These are phyloP conservation scores for Sepiola atlantica DNA, from an alignment of 2,888 invertebrate genomes.

Conservation along the genomic window DNA sequence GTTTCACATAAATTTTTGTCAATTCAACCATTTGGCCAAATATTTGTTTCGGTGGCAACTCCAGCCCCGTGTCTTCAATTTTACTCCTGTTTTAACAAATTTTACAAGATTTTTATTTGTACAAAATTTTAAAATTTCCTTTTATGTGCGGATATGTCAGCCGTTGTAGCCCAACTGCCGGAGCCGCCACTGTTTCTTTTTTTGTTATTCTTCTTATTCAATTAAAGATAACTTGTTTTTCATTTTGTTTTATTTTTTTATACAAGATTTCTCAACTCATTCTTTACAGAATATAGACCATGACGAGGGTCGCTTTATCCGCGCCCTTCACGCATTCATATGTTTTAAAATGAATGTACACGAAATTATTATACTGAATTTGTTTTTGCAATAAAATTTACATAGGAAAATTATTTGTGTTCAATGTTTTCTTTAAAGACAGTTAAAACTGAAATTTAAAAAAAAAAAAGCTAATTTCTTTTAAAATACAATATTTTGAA, in stretches of 20 bases:
- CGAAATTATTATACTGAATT: background rate
- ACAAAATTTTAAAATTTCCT: no score
- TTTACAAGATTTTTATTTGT: no score
- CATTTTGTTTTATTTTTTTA: background rate
- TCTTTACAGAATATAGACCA: background rate
- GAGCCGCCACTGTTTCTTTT: background rate
- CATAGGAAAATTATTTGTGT: background rate
- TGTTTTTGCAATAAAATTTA: background rate
- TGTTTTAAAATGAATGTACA: constrained; percentile 32
- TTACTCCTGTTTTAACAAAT: no score
- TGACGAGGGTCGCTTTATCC: background rate
- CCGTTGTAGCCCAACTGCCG: no score
- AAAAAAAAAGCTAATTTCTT: no score
- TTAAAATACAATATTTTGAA: no score
- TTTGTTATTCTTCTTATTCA: background rate
- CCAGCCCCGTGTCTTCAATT: no score
- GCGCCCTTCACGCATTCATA: background rate
- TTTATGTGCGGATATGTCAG: no score
- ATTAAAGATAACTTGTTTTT: background rate
- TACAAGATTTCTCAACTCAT: background rate
- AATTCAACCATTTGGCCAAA: no score
- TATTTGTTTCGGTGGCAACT: no score
- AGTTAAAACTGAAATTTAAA: background rate
- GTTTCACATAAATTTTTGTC: no score
- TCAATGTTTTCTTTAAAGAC: background rate